A percentile compares a stretch with the other conserved stretches of the same genome.
These are phyloP conservation scores for Psylliodes chrysocephalus DNA, from an alignment of 2,888 invertebrate species.

Conservation along the genomic window DNA sequence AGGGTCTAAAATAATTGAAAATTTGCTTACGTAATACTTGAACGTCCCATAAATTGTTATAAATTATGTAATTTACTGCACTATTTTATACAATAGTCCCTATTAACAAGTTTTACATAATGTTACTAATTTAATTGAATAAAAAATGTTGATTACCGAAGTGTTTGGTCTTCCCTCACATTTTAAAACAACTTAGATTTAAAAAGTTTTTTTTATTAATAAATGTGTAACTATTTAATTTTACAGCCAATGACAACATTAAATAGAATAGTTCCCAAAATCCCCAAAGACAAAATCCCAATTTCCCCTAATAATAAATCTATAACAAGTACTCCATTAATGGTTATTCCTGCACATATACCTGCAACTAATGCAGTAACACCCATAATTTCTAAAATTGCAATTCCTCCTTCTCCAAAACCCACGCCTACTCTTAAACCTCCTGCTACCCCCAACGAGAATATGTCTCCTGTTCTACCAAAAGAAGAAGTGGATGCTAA, in stretches of 20 bases:
- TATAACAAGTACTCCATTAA: conserved; percentile 32
- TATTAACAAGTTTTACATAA: too few species aligned
- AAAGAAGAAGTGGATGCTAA: conserved; percentile 52
- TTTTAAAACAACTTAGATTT: too few species aligned
- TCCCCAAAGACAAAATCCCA: conserved; percentile 41
- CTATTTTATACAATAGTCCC: too few species aligned
- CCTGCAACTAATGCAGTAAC: conserved; percentile 28
- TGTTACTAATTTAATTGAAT: too few species aligned
- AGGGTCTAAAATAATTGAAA: too few species aligned
- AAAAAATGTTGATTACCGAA: too few species aligned
- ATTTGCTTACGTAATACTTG: too few species aligned
- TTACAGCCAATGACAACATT: conserved; percentile 47
- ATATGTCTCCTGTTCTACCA: conserved; percentile 20
- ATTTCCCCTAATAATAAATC: conserved; percentile 39
- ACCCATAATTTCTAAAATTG: conserved; percentile 28
- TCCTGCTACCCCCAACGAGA: conserved; percentile 19
- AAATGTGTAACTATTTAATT: neutral
- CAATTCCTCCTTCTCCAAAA: conserved; percentile 38
- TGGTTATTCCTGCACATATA: conserved; percentile 26
- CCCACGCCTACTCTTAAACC: conserved; percentile 33
- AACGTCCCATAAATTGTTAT: too few species aligned
- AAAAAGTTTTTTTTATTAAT: too few species aligned
- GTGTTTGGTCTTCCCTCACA: too few species aligned
- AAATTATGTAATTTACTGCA: too few species aligned
- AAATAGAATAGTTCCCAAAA: conserved; percentile 48